Evolutionary conservation across 2,888 invertebrate species (phyloP), one percentile per base, ranked within the genome.

Genomic region (Dermolepida albohirtum): DNA sequence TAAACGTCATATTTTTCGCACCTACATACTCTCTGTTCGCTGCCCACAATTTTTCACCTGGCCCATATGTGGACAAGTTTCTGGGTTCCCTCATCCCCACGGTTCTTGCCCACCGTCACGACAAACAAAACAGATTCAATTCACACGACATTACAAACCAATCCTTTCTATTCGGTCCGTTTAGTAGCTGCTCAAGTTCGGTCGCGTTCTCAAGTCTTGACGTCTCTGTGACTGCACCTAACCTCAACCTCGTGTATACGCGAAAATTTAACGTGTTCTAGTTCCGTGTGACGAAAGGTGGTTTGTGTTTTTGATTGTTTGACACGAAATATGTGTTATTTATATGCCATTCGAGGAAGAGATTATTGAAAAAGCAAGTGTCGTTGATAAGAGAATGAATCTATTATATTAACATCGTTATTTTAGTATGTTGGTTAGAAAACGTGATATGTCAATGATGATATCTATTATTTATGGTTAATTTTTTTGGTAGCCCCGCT

Each of bases 1-100:
- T 14, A 29, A 14, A 10, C 27, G 44, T 27, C 14, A 44, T 29
- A 29, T 59, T 59, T 52, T 54, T 47, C 59, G 41, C 59, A 47
- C 59, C 57, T 47, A 59, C 59, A 59, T 59, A 27, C 16, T 6
- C 12, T 29, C 51, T 12, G n/a, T 22, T 10, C n/a, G 47, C 67
- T 64, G 67, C 70, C 70, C 69, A 72, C 70, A 47, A 39, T 66
- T 59, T 70, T 70, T 51, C 54, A 49, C 64, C 67, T 68, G 70
- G 59, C 29, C 72, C 72, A 72, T 68, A 70, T 72, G 67, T 67
- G 69, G 72, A 68, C 27, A 69, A 59, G 57, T 51, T 59, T 59
- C 59, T 59, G 44, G 39, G 52, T 54, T 41, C 16, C 34, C 59
- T 11, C 34, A 34, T 59, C 59, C 44, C 44, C 47, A 59, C 59